Conservation (phyloP, 2,888 invertebrate genomes). For the Drosophila lutescens region DNA sequence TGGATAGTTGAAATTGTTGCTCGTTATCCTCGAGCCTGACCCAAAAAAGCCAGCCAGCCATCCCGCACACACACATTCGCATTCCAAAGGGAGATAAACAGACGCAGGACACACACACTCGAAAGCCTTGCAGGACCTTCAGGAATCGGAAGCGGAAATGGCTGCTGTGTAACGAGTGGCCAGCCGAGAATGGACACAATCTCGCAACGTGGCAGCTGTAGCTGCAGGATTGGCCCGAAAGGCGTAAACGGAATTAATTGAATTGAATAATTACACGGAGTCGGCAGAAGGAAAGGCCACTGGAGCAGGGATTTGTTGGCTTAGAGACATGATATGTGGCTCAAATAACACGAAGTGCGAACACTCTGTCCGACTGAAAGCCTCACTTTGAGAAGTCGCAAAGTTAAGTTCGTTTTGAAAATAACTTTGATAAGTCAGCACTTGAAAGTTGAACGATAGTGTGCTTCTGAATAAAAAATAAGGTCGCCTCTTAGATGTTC, state of each 20-base stretch:
- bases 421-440: no score
- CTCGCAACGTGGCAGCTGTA: constrained; percentile 19
- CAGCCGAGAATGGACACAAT: constrained; percentile 10
- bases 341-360: background rate
- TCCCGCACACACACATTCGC: background rate
- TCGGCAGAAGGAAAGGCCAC: constrained; percentile 27
- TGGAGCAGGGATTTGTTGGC: background rate
- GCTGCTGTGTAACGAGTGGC: constrained; percentile 61
- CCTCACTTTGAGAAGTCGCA: no score
- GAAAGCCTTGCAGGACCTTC: constrained; percentile 49
- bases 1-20: constrained; percentile 67
- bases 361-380: no score
- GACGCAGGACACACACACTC: constrained; percentile 46
- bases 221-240: constrained; percentile 41
- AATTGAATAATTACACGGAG: constrained; percentile 78
- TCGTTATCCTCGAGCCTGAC: constrained; percentile 46
- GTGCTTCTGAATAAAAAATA: no score
- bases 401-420: no score
- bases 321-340: background rate
- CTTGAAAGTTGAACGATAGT: no score
- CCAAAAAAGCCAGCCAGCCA: constrained; percentile 26
- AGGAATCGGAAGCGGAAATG: constrained; percentile 70
- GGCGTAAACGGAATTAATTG: constrained; percentile 75
- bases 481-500: no score
- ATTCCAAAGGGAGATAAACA: constrained; percentile 14